Evolutionary conservation across 2,113 vertebrate species (phyloP), one percentile per base, ranked within the genome.

Genomic region (Laticauda colubrina): DNA sequence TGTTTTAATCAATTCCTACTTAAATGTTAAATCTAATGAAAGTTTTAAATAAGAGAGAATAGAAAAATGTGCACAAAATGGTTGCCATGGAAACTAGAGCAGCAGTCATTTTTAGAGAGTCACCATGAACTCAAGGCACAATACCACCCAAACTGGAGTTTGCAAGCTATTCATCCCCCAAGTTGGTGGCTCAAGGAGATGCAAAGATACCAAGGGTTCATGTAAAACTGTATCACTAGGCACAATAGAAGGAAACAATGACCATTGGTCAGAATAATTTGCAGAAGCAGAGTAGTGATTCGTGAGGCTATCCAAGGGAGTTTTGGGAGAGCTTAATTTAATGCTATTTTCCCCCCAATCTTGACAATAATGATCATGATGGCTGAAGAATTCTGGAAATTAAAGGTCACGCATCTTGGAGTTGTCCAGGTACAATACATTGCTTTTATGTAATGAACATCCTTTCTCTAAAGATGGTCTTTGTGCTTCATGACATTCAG

Each of bases 1-100:
- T 96, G 95, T 98, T 98, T 96, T 98, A 98, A 98, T 98, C 97
- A 98, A 96, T 97, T 96, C 96, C 97, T 97, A 95, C 97, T 96
- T 97, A 95, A 97, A 96, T 85, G 90, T 96, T 96, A 96, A 64
- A 95, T 96, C 96, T 96, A 97, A 97, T 96, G 97, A 97, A 97
- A 95, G 95, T 97, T 96, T 96, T 94, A 96, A 96, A 95, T 95
- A 92, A 97, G 96, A 96, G 96, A 96, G 94, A 95, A 96, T 97
- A 97, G 96, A 97, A 81, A 97, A 97, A 97, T 95, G 96, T 75
- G 43, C 89, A 94, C 93, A 91, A 88, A 92, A 90, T 92, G 90
- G 97, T 98, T 97, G 90, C 97, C 96, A 96, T 97, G 96, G 98
- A 96, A 97, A 98, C 97, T 26, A 56, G 29, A 96, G 93, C 69